Evolutionary conservation across 2,113 vertebrate species (phyloP).

Genomic region (Raja brachyura): DNA sequence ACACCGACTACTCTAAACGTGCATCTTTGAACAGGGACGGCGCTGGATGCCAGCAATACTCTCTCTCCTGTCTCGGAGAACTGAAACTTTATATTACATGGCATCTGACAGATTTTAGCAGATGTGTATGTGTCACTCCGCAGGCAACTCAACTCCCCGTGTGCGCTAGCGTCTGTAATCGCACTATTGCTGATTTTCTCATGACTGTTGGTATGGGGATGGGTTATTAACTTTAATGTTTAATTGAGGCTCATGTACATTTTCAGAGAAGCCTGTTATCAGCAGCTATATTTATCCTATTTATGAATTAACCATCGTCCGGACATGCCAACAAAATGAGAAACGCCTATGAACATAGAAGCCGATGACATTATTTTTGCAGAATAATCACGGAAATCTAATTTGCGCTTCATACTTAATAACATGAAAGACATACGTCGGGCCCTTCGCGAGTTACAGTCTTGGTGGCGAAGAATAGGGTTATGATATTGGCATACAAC

Average conservation of each 20-base stretch:
- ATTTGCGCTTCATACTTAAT: neutral
- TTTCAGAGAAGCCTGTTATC: neutral
- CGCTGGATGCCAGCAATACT: neutral
- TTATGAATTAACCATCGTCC: neutral
- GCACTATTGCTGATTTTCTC: neutral
- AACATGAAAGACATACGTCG: neutral
- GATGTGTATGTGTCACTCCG: neutral
- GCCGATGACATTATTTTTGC: neutral
- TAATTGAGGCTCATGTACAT: constrained; percentile 14
- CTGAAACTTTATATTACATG: constrained; percentile 30
- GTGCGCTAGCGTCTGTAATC: neutral
- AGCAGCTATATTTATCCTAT: neutral
- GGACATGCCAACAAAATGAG: neutral
- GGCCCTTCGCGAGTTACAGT: neutral
- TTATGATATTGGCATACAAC: neutral
- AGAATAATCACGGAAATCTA: neutral
- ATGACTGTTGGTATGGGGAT: neutral
- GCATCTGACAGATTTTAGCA: constrained; percentile 16
- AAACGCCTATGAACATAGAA: neutral
- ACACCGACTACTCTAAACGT: constrained; percentile 55
- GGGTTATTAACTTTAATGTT: neutral
- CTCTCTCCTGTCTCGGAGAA: neutral
- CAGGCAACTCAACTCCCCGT: neutral
- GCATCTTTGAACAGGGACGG: constrained; percentile 38
- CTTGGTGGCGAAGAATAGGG: neutral